Base-by-base conservation (phyloP, 2,113 vertebrate species). In the Pygoscelis antarcticus region DNA sequence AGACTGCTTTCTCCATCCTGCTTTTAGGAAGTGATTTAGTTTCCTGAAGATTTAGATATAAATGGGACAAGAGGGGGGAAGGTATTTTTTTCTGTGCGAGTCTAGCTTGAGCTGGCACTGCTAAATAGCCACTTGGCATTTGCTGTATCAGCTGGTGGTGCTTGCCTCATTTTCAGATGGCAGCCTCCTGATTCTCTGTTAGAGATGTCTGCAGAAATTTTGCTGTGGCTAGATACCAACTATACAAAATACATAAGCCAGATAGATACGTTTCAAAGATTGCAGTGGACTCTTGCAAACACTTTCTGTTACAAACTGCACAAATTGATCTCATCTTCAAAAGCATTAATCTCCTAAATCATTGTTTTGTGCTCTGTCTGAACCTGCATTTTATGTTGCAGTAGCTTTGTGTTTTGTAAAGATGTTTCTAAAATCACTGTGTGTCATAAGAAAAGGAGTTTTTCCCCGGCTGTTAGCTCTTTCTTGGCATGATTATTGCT, bases 11-110 rank as follows among this genome's bases (percentile, higher is more conserved):
- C 68, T 93, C 47, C 64, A n/a, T 75, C n/a, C 54, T 87, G 74
- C 64, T 93, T 96, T 97, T 89, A 96, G 76, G 86, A 97, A 97
- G 61, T 88, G 78, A 94, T 97, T 96, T 96, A 93, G 49, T 96
- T 80, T 85, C n/a, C 47, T 94, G 42, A 96, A 97, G 83, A 94
- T 81, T 91, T 91, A 91, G 87, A 87, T 94, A 84, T 26, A 92
- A 91, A 90, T 9, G 13, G 49, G n/a, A 92, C 36, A 68, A 55
- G 25, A 1, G 5, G 13, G 17, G 30, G n/a, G 32, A 19, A 52
- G 26, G 29, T 66, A 30, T 47, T 47, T 80, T 80, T 68, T 80
- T 29, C 44, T 77, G 14, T 40, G 32, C 32, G 30, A 87, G 25
- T 84, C 44, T 89, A 34, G 52, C 1, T 0, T 87, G 71, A 94